These are phyloP conservation scores for Nymphalis urticae DNA, from an alignment of 2,888 invertebrate genomes.

Conservation along the genomic window DNA sequence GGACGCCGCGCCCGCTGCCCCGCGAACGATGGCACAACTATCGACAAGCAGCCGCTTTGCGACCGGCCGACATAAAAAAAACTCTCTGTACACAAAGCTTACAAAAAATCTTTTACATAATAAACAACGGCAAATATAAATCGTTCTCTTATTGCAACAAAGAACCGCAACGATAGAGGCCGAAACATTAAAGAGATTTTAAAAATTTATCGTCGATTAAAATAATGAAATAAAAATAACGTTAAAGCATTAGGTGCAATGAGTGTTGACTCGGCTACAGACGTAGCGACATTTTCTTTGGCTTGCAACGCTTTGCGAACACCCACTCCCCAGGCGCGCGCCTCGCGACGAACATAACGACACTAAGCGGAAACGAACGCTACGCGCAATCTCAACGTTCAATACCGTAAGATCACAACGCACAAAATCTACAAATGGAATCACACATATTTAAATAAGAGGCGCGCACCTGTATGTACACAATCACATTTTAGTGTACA, in stretches of 20 bases:
- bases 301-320: constrained; percentile 61
- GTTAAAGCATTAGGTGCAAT: constrained; percentile 76
- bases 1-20: constrained; percentile 34
- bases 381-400: constrained; percentile 46
- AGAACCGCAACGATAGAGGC: constrained; percentile 68
- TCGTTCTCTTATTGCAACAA: constrained; percentile 69
- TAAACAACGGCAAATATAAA: constrained; percentile 76
- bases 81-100: constrained; percentile 63
- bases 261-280: constrained; percentile 74
- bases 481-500: constrained; percentile 36
- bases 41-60: constrained; percentile 63
- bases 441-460: constrained; percentile 30
- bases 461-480: constrained; percentile 42
- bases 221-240: constrained; percentile 54
- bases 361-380: constrained; percentile 43
- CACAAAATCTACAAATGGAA: constrained; percentile 46
- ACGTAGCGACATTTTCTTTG: constrained; percentile 66
- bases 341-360: constrained; percentile 39
- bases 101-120: constrained; percentile 61
- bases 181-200: constrained; percentile 63
- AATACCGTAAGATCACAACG: constrained; percentile 53
- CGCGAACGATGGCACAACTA: constrained; percentile 67
- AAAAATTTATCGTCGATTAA: constrained; percentile 42
- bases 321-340: constrained; percentile 44
- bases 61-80: constrained; percentile 59